Base-by-base conservation (phyloP, 2,113 vertebrate genomes). In the Dasypus novemcinctus region DNA sequence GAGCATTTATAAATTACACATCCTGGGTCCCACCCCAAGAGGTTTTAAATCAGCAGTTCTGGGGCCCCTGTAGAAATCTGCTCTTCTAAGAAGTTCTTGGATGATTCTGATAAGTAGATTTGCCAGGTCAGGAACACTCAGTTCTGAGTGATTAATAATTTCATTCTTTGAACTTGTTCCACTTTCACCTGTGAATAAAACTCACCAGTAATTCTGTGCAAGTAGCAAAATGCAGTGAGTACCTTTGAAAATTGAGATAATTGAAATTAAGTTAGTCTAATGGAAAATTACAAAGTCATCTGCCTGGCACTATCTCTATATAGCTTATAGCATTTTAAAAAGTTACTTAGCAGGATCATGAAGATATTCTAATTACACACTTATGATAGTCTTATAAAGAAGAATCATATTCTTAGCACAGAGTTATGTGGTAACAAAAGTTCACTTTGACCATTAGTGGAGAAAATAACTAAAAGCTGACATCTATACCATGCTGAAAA, bases 181-280 rank as follows among this genome's bases (percentile, higher is more conserved):
- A 90, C 79, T 93, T 92, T 90, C 31, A 71, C 15, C 31, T 54
- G 59, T 86, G 74, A 81, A 86, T 75, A 85, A 33, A 93, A 66
- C 74, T 76, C 68, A 86, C 59, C 36, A 76, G 15, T 54, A 81
- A 52, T 27, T 72, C 46, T 15, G 68, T 59, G 36, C 61, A 82
- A 82, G 52, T 54, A 61, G 9, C 41, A 61, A 74, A 80, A 23
- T 81, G 46, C 80, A 36, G 25, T 25, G 61, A 12, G 12, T 80
- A 6, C 59, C 33, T 81, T 85, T 61, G n/a, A 75, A 93, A 95
- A 68, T 1, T 61, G 27, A 74, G 5, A 23, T 52, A 81, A 93
- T 41, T 75, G 38, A 86, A 91, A 46, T 54, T 66, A 74, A 78
- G 41, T 52, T 68, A 4, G 29, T 61, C 64, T 89, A 63, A 63